Evolutionary conservation across 2,888 invertebrate species (phyloP).

Genomic region (Pyrrhosoma nymphula): DNA sequence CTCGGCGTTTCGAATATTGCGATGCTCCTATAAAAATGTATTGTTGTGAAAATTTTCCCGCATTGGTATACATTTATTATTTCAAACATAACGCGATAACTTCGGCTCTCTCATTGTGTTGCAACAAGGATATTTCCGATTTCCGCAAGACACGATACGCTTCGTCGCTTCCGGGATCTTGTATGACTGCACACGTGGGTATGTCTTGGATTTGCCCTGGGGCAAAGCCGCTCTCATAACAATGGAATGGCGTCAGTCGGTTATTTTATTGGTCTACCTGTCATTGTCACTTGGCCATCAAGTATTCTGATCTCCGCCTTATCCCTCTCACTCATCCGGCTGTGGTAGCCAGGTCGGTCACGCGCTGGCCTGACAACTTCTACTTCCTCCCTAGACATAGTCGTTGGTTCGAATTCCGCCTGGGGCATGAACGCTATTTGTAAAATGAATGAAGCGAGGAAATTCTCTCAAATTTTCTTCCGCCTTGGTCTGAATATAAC

Average conservation of each 20-base stretch:
- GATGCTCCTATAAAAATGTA: not conserved
- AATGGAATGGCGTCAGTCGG: not conserved
- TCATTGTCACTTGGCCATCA: too few species aligned
- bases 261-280: not conserved
- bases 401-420: too few species aligned
- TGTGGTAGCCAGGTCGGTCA: too few species aligned
- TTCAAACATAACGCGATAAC: not conserved
- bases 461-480: too few species aligned
- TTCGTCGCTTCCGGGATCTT: not conserved
- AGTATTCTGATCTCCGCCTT: too few species aligned
- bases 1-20: too few species aligned
- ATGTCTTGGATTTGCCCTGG: not conserved
- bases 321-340: too few species aligned
- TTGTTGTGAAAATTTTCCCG: not conserved
- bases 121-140: not conserved
- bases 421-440: too few species aligned
- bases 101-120: not conserved
- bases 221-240: not conserved
- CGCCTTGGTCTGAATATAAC: too few species aligned
- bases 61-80: not conserved
- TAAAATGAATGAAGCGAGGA: too few species aligned
- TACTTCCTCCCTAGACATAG: too few species aligned
- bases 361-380: too few species aligned
- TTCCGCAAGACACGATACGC: not conserved
- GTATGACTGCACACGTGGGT: not conserved